Base-by-base conservation (phyloP, 2,113 vertebrate species). In the Glareola pratincola region DNA sequence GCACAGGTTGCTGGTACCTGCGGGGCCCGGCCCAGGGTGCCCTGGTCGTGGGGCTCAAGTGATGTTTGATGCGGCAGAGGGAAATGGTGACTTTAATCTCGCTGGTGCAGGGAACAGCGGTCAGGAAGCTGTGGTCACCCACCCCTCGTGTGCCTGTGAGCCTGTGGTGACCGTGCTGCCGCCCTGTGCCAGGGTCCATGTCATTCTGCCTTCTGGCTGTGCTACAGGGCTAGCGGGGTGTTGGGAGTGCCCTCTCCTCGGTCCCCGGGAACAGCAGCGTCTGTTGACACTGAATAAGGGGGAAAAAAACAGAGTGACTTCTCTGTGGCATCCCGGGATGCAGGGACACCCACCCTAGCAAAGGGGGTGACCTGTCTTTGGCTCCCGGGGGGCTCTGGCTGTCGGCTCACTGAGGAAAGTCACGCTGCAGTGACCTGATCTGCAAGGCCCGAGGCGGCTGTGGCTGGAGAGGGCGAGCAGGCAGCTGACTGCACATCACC, bases 1-100 rank as follows among this genome's bases (percentile, higher is more conserved):
- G n/a, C 72, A 22, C 67, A 21, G 51, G 51, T 15, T 74, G 48
- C 82, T 12, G 48, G 68, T 10, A 23, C 27, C 22, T 51, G 62
- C 77, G 20, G 83, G 32, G 39, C 45, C n/a, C 0, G 1, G 36
- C 30, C 3, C 54, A 4, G 3, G 51, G 12, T 4, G 16, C 68
- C 50, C 59, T 1, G 4, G 13, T 10, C 0, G 0, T 37, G 4
- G 62, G 56, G 41, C 37, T 41, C 12, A 8, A 3, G 47, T 0
- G 1, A 3, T 2, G 36, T 19, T 9, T 63, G 64, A 5, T 2
- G 50, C 16, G 56, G 29, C 75, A 75, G 47, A 0, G 0, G 66
- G 43, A 79, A 59, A 37, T 0, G 19, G 51, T 15, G 1, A 15
- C 57, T 85, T 77, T 73, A 63, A 92, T 85, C 74, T 72, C 12